These are phyloP conservation scores for Cyprinella venusta DNA, from an alignment of 2,797 vertebrate species.

Conservation along the genomic window DNA sequence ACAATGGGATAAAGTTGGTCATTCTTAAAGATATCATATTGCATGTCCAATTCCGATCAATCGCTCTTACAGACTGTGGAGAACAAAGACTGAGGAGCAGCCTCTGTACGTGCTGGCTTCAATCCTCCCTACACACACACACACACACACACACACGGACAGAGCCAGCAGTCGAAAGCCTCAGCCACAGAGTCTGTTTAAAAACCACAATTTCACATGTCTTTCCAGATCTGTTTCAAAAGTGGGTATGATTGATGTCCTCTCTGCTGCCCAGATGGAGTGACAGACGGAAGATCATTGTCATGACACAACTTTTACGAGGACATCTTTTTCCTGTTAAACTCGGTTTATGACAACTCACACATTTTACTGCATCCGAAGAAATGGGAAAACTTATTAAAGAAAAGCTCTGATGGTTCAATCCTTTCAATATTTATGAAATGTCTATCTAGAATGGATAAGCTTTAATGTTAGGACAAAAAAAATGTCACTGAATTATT, in stretches of 20 bases:
- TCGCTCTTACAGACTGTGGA: conserved; percentile 28
- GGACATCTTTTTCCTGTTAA: conserved; percentile 53
- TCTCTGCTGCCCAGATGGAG: conserved; percentile 48
- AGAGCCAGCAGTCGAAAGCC: not conserved
- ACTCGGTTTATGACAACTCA: conserved; percentile 21
- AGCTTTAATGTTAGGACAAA: not conserved
- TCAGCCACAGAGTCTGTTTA: conserved; percentile 37
- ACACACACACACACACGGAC: not conserved
- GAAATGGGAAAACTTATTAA: conserved; percentile 38
- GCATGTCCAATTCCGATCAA: conserved; percentile 40
- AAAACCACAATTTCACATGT: conserved; percentile 45
- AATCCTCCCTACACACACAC: not conserved
- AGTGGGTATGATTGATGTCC: conserved; percentile 40
- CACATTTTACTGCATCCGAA: conserved; percentile 40
- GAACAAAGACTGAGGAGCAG: conserved; percentile 49
- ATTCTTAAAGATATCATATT: conserved; percentile 35
- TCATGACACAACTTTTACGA: conserved; percentile 49
- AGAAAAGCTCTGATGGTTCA: not conserved
- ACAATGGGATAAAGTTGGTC: conserved; percentile 9
- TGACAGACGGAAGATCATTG: conserved; percentile 45
- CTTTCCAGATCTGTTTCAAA: conserved; percentile 36
- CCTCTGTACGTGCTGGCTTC: conserved; percentile 9
- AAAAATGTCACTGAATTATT: not conserved
- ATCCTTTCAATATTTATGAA: not conserved
- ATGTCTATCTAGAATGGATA: conserved; percentile 1